Evolutionary conservation across 2,113 vertebrate species (phyloP), one percentile per base, ranked within the genome.

Genomic region (Tragulus kanchil): DNA sequence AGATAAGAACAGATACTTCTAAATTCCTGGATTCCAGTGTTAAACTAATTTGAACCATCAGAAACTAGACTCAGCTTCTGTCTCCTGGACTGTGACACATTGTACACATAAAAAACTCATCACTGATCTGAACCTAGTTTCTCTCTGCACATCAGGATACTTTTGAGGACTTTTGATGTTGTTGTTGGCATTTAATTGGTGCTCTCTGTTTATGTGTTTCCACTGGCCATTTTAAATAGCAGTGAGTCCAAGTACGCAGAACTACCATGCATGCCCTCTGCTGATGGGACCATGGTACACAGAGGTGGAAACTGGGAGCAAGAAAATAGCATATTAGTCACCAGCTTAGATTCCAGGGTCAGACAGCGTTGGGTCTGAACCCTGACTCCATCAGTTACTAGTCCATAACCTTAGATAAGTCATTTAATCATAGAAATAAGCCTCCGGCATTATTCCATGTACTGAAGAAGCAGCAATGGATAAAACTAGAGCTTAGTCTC

Each of bases 231-330:
- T 62, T 59, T 25, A 82, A 65, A 84, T 14, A 42, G 69, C 67
- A 42, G 17, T 75, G 54, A 83, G 84, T 25, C 65, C 48, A 50
- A 73, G 79, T 59, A 88, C 2, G 71, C 19, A 75, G 87, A 54
- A 64, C 8, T 25, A 31, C 21, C 54, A 31, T 6, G 28, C 6
- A 1, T 42, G 52, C 21, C 73, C 45, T 75, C 61, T 8, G 48
- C 54, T 6, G 1, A 23, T 7, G 21, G 23, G 17, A 45, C 73
- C 23, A 0, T 2, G n/a, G 28, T 52, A 64, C 25, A 16, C 0
- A 1, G 42, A 45, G 11, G 1, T 6, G 14, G n/a, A 84, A 61
- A 50, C 13, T 45, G 65, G 54, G 61, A 56, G 21, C 42, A 65
- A 65, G 31, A n/a, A 85, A 91, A 81, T 1, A 19, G 61, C 23